These are phyloP conservation scores for Sardinella longiceps DNA, from an alignment of 2,797 vertebrate species.

Conservation along the genomic window DNA sequence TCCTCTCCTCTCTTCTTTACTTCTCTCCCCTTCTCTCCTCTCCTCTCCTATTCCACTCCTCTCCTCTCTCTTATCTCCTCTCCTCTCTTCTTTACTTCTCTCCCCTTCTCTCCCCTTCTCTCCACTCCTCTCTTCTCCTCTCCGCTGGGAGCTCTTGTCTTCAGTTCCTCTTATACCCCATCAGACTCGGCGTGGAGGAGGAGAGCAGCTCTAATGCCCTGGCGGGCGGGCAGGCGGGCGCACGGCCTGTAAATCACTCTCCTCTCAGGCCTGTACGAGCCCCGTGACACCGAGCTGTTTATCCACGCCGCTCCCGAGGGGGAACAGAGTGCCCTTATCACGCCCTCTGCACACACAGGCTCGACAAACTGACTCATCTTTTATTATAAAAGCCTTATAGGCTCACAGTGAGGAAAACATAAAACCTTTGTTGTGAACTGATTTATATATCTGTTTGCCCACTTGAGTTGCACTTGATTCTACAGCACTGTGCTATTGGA, in stretches of 20 bases:
- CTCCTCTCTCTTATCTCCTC: no score
- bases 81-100: no score
- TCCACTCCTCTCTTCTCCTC: no score
- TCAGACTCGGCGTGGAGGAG: not conserved
- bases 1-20: no score
- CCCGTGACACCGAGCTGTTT: not conserved
- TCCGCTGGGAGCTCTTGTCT: no score
- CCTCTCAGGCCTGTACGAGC: not conserved
- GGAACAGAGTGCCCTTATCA: not conserved
- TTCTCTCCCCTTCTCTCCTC: conserved; percentile 13
- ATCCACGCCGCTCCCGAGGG: not conserved
- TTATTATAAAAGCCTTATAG: not conserved
- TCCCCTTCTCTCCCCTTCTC: no score
- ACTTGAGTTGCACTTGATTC: not conserved
- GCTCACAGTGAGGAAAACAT: not conserved
- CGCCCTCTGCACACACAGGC: conserved; percentile 5
- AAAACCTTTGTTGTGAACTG: not conserved
- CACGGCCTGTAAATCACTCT: not conserved
- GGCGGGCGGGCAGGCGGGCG: no score
- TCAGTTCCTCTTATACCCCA: not conserved
- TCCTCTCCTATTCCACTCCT: no score
- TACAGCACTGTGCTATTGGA: no score
- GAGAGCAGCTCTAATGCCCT: not conserved
- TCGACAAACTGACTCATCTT: conserved; percentile 10
- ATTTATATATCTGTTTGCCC: not conserved